These are phyloP conservation scores for Achroia grisella DNA, from an alignment of 1,140 invertebrate species.

Conservation along the genomic window DNA sequence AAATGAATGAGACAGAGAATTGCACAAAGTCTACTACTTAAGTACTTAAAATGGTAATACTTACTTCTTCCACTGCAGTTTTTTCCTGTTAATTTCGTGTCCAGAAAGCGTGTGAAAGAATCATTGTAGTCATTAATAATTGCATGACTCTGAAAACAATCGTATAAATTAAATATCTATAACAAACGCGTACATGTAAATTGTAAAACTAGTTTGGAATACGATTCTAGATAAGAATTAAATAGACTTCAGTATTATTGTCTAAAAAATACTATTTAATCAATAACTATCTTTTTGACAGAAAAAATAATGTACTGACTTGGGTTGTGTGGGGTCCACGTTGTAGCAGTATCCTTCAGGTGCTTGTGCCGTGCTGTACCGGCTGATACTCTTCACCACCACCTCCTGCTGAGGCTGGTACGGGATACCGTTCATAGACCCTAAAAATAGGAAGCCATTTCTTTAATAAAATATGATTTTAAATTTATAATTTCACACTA, in stretches of 20 bases:
- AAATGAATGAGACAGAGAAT: too few species aligned
- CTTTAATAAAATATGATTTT: too few species aligned
- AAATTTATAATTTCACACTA: too few species aligned
- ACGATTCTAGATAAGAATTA: too few species aligned
- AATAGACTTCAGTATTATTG: too few species aligned
- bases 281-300: too few species aligned
- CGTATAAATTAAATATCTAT: background rate
- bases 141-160: constrained; percentile 32
- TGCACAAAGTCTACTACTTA: too few species aligned
- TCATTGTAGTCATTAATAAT: constrained; percentile 18
- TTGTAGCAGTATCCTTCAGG: constrained; percentile 71
- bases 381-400: constrained; percentile 63
- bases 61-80: constrained; percentile 94
- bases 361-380: constrained; percentile 60
- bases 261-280: too few species aligned
- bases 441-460: constrained; percentile 12
- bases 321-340: constrained; percentile 64
- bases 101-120: constrained; percentile 47
- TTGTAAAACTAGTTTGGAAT: too few species aligned
- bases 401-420: constrained; percentile 60
- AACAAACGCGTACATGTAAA: too few species aligned
- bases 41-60: constrained; percentile 32
- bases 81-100: constrained; percentile 74
- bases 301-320: constrained; percentile 40
- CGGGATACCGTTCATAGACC: constrained; percentile 54